Conservation (phyloP, 2,888 invertebrate genomes). For the Heliconius sara region DNA sequence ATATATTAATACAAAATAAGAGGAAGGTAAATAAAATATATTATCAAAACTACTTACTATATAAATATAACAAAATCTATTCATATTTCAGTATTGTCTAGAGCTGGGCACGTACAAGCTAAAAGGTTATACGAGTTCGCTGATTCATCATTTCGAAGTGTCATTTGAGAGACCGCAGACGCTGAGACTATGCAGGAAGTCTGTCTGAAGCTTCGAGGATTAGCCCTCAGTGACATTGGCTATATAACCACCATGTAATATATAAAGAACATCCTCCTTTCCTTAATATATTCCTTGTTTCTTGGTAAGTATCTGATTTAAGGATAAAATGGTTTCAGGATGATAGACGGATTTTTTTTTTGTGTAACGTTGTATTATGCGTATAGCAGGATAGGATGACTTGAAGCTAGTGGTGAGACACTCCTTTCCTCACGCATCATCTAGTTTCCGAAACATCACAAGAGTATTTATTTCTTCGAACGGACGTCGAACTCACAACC, state of each 20-base stretch:
- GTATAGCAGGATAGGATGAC: too few relatives aligned
- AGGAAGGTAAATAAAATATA: not conserved
- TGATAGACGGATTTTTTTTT: not conserved
- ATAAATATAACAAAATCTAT: not conserved
- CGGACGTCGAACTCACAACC: too few relatives aligned
- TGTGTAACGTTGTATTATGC: too few relatives aligned
- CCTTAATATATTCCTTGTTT: not conserved
- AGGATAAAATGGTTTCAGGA: not conserved
- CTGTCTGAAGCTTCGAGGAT: slow-evolving; percentile 20
- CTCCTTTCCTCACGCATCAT: too few relatives aligned
- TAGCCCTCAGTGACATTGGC: slow-evolving; percentile 5
- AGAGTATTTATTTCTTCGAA: too few relatives aligned
- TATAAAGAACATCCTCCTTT: not conserved
- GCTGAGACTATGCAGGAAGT: slow-evolving; percentile 11
- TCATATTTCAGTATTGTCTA: not conserved
- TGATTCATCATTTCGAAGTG: slow-evolving; percentile 19
- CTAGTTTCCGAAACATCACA: too few relatives aligned
- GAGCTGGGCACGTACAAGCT: not conserved
- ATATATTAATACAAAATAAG: too few relatives aligned
- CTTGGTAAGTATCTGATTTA: not conserved
- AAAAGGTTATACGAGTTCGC: slow-evolving; percentile 23
- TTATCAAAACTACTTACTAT: not conserved
- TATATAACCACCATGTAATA: slow-evolving; percentile 13
- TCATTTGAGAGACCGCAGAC: slow-evolving; percentile 22
- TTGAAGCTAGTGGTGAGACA: too few relatives aligned